Evolutionary conservation across 2,888 invertebrate genomes (phyloP).

Genomic region (Lithophane leautieri): DNA sequence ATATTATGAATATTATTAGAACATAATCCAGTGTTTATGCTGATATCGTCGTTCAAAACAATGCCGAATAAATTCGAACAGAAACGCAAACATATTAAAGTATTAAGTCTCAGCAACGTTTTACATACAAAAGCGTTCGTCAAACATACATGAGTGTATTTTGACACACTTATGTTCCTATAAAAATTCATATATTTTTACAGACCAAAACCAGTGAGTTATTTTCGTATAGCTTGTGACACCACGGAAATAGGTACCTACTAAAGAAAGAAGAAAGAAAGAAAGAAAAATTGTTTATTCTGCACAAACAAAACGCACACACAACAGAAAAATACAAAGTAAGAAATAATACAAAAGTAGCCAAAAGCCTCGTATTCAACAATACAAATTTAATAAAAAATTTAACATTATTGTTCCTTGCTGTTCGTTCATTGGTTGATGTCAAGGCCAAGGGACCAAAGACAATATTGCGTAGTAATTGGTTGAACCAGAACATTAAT

Average conservation of each 20-base stretch:
- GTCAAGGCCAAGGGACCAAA: no score
- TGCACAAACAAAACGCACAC: no score
- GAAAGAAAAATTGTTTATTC: no score
- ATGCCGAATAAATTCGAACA: conserved; percentile 39
- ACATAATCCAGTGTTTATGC: conserved; percentile 33
- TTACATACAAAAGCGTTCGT: conserved; percentile 31
- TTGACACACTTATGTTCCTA: background rate
- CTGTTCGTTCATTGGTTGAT: no score
- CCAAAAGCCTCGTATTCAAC: no score
- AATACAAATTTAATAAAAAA: no score
- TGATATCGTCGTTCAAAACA: conserved; percentile 36
- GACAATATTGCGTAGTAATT: no score
- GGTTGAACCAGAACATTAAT: background rate
- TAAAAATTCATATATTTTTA: background rate
- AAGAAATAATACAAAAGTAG: no score
- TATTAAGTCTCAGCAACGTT: conserved; percentile 23
- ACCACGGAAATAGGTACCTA: background rate
- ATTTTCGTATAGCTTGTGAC: background rate
- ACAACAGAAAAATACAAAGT: no score
- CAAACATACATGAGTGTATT: conserved; percentile 10
- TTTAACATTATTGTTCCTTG: no score
- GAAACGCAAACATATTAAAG: conserved; percentile 50
- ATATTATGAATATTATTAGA: conserved; percentile 32
- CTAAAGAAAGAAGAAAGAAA: no score
- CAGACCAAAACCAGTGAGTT: no score